Evolutionary conservation across 2,888 invertebrate genomes (phyloP).

Genomic region (Orchesella flavescens): DNA sequence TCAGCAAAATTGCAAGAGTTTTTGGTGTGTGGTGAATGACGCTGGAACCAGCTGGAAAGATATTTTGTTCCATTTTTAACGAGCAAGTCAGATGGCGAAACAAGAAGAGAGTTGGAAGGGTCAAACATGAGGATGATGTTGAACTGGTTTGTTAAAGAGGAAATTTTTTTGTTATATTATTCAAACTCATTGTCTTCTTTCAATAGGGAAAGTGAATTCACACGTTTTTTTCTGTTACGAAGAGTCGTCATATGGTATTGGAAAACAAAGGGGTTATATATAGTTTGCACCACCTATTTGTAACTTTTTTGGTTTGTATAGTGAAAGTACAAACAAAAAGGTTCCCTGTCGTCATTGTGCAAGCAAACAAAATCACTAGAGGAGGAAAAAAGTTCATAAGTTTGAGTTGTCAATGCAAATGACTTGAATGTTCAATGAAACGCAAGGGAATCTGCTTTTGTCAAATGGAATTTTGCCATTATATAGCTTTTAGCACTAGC

Average conservation of each 20-base stretch:
- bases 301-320: neutral
- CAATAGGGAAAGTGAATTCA: conserved; percentile 17
- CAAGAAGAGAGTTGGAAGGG: conserved; percentile 37
- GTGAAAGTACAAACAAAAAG: neutral
- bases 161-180: conserved; percentile 21
- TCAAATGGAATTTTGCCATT: neutral
- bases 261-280: too few relatives aligned
- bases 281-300: too few relatives aligned
- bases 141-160: conserved; percentile 1
- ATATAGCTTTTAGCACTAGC: neutral
- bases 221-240: conserved; percentile 21
- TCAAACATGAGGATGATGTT: conserved; percentile 24
- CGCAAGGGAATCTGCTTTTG: neutral
- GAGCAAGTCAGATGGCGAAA: conserved; percentile 49
- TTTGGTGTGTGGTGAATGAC: neutral
- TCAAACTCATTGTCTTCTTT: conserved; percentile 28
- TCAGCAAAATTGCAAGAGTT: neutral
- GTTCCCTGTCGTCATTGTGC: neutral
- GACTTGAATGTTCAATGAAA: neutral
- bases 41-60: conserved; percentile 48
- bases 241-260: neutral
- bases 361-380: too few relatives aligned
- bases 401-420: conserved; percentile 11
- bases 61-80: conserved; percentile 50
- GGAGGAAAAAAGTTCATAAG: neutral